These are phyloP conservation scores for Autographa gamma DNA, from an alignment of 2,888 invertebrate species.

Conservation along the genomic window DNA sequence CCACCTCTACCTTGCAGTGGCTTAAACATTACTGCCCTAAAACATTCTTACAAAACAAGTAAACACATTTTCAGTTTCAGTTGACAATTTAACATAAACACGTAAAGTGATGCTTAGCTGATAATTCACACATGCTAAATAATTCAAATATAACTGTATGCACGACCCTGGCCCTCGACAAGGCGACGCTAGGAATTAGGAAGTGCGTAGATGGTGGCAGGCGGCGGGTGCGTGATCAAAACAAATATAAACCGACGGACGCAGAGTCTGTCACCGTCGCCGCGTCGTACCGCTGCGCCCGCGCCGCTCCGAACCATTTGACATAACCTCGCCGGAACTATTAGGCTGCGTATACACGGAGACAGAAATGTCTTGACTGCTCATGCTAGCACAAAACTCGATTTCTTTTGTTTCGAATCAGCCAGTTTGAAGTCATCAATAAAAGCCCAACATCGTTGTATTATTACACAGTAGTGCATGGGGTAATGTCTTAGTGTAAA, in stretches of 20 bases:
- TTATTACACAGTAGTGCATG: too few relatives aligned
- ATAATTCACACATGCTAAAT: constrained; percentile 41
- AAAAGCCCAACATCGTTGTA: too few relatives aligned
- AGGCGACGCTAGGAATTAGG: constrained; percentile 65
- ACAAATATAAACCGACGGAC: constrained; percentile 74
- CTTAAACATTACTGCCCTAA: neutral
- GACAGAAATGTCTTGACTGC: too few relatives aligned
- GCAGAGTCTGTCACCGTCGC: constrained; percentile 64
- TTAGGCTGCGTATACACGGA: constrained; percentile 5
- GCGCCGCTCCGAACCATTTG: constrained; percentile 22
- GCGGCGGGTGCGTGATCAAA: constrained; percentile 73
- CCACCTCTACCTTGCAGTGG: neutral
- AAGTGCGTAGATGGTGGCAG: constrained; percentile 72
- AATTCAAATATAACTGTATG: constrained; percentile 50
- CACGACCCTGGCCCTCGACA: constrained; percentile 59
- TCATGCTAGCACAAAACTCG: too few relatives aligned
- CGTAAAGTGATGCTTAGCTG: constrained; percentile 22
- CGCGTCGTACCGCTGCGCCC: constrained; percentile 24
- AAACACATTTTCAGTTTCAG: constrained; percentile 11
- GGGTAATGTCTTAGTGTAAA: neutral
- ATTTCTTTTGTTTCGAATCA: too few relatives aligned
- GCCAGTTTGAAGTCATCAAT: neutral
- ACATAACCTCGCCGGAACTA: constrained; percentile 8
- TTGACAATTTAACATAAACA: constrained; percentile 23
- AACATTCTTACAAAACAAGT: neutral